phyloP scores from a whole-genome alignment of 2,888 invertebrate species.

The Ptilodon capucinus region DNA sequence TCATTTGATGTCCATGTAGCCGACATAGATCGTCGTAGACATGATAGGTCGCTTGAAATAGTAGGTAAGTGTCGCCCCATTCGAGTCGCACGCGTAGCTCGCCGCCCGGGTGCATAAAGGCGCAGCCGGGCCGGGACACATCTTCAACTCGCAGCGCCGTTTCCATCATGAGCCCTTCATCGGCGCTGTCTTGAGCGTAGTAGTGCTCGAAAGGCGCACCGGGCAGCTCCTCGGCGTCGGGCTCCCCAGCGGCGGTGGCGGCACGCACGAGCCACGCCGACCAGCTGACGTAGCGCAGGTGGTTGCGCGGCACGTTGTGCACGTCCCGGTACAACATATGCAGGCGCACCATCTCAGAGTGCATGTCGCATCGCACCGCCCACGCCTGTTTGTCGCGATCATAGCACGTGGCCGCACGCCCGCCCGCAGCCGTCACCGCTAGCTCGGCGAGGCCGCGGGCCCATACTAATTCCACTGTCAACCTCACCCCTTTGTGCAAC shows the following conservation, averaged over 20 bases:
- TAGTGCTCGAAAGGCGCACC: slow-evolving; percentile 90
- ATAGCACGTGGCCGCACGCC: slow-evolving; percentile 85
- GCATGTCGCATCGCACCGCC: slow-evolving; percentile 89
- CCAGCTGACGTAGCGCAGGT: slow-evolving; percentile 87
- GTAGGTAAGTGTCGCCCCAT: slow-evolving; percentile 91
- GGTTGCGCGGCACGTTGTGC: slow-evolving; percentile 90
- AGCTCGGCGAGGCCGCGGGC: slow-evolving; percentile 84
- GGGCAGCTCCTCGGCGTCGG: slow-evolving; percentile 86
- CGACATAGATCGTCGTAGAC: slow-evolving; percentile 92
- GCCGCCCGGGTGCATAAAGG: slow-evolving; percentile 87
- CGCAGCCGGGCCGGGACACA: slow-evolving; percentile 85
- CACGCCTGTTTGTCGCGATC: slow-evolving; percentile 92
- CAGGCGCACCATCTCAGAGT: slow-evolving; percentile 88
- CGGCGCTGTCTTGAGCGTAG: slow-evolving; percentile 89
- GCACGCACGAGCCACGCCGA: slow-evolving; percentile 85
- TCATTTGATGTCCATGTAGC: slow-evolving; percentile 92
- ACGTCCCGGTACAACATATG: slow-evolving; percentile 89
- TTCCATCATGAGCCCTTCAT: slow-evolving; percentile 92
- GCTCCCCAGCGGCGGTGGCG: slow-evolving; percentile 79
- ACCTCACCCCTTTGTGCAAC: slow-evolving; percentile 84
- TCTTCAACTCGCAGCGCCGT: slow-evolving; percentile 89
- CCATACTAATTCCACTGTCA: slow-evolving; percentile 88
- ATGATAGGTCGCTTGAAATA: slow-evolving; percentile 91
- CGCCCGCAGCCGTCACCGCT: slow-evolving; percentile 73
- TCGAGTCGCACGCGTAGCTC: slow-evolving; percentile 90